These are phyloP conservation scores for Ailurus styani DNA, from an alignment of 2,113 vertebrate genomes.

Conservation along the genomic window DNA sequence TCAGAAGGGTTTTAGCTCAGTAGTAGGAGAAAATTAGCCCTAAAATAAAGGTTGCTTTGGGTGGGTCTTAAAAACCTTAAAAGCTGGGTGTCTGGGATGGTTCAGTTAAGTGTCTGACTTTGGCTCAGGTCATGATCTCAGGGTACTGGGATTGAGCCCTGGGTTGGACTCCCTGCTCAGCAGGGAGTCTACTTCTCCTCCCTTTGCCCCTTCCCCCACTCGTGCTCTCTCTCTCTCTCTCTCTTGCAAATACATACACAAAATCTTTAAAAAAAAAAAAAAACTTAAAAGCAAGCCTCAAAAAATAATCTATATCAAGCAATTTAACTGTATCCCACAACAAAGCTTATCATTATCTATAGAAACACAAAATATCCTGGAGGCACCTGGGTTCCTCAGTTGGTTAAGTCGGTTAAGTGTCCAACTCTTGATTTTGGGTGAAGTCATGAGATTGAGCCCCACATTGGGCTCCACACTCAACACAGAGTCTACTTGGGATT, in stretches of 20 bases:
- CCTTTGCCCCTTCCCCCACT: not conserved
- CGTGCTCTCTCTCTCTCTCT: not conserved
- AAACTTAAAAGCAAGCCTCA: not conserved
- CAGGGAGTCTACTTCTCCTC: not conserved
- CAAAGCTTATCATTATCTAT: not conserved
- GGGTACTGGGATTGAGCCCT: not conserved
- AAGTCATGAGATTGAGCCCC: not conserved
- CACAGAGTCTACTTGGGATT: not conserved
- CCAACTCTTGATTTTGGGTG: not conserved
- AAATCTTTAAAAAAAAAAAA: not conserved
- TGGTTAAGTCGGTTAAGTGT: no score
- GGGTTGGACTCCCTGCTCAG: not conserved
- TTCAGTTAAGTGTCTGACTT: not conserved
- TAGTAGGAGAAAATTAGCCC: not conserved
- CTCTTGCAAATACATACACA: not conserved
- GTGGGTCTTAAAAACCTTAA: not conserved
- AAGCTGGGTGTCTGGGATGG: not conserved
- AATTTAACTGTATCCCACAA: not conserved
- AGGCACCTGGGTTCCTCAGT: not conserved
- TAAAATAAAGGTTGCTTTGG: not conserved
- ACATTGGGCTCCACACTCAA: not conserved
- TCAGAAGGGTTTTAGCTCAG: not conserved
- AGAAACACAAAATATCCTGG: not conserved
- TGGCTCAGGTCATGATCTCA: not conserved
- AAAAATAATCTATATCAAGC: not conserved